Evolutionary conservation across 2,888 invertebrate genomes (phyloP).

Genomic region (Dryobota labecula): DNA sequence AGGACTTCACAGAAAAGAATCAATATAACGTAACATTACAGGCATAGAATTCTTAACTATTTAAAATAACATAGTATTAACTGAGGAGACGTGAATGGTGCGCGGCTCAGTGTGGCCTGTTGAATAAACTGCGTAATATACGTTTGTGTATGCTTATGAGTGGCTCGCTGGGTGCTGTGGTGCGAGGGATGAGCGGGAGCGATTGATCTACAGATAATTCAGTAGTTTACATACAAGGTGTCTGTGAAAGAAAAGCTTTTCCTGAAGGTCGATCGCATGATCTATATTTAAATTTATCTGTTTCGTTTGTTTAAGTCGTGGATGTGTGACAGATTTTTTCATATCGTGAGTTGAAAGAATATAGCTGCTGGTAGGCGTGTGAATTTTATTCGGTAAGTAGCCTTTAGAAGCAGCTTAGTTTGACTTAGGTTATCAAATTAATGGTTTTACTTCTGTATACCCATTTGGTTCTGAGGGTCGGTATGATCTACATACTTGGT

Average conservation of each 20-base stretch:
- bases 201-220: neutral
- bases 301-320: too few relatives aligned
- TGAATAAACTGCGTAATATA: slow-evolving; percentile 69
- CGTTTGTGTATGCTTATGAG: slow-evolving; percentile 61
- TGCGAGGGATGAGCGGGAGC: slow-evolving; percentile 33
- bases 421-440: neutral
- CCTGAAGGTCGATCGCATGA: neutral
- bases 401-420: too few relatives aligned
- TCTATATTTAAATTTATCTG: neutral
- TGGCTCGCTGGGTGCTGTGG: slow-evolving; percentile 32
- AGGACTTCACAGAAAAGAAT: neutral
- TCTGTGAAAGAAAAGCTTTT: neutral
- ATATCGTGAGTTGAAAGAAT: neutral
- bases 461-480: neutral
- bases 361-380: neutral
- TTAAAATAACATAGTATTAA: slow-evolving; percentile 47
- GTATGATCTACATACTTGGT: too few relatives aligned
- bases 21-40: neutral
- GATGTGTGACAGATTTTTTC: neutral
- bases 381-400: neutral
- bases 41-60: slow-evolving; percentile 7
- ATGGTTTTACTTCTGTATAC: neutral
- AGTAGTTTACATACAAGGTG: neutral
- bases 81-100: slow-evolving; percentile 24
- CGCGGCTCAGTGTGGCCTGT: slow-evolving; percentile 64